Base-by-base conservation (phyloP, 64 coral and sea anemone genomes). In the Cladopsammia gracilis region DNA sequence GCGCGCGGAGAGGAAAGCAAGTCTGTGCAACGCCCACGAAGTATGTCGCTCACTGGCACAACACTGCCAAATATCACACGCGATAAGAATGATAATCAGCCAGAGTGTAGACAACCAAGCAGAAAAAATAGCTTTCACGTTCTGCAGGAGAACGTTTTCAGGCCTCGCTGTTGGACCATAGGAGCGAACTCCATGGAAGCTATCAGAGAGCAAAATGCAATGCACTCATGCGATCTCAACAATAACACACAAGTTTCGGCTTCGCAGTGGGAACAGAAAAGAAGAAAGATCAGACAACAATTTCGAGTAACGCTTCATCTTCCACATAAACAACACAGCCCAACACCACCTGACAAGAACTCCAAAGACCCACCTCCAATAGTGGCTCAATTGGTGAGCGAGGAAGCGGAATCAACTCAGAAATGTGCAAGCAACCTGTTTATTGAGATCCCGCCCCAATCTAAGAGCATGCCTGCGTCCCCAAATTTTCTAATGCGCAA, bases 81-180 rank as follows among this genome's bases (percentile, higher is more conserved):
- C n/a, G n/a, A 25, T 2, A 14, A 66, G 20, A 71, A 66, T 25
- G 12, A 58, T 19, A 56, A 56, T 12, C 7, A 6, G 53, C 53
- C 53, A 56, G n/a, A 78, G 47, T 25, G 18, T 9, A 42, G 48
- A 34, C 45, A 64, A 18, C 75, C 58, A 51, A 26, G 73, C 42
- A 76, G 87, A 24, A 70, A 84, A 20, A 95, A 83, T 24, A 65
- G 70, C 22, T 80, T 81, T 19, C 48, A 48, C 44, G 87, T 66
- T 22, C 18, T 95, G 47, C 87, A 89, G 3, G 58, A 88, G 43
- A 89, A 89, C 1, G 71, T 95, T 56, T 70, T 90, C 24, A 81
- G 87, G 24, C 94, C 75, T 48, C 88, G 89, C 44, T 48, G 73
- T 43, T 91, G 82, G 82, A 89, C 82, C 48, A 73, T 79, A 4